Evolutionary conservation across 37 sponge, comb jelly and placozoan genomes (phyloP).

Genomic region (Ephydatia muelleri): DNA sequence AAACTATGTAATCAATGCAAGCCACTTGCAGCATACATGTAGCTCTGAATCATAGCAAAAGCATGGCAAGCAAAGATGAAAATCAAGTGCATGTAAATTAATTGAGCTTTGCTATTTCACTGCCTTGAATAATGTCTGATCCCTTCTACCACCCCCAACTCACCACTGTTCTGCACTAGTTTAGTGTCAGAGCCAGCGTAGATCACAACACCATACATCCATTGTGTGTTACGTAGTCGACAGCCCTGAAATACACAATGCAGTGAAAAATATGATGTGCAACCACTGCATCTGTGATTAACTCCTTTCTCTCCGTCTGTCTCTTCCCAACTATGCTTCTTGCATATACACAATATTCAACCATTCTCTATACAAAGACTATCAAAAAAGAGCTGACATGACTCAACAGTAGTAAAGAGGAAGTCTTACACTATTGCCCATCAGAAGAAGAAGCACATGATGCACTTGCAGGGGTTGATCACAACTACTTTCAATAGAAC

Average conservation of each 20-base stretch:
- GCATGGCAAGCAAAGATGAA: no score
- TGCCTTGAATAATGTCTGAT: no score
- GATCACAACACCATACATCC: conserved; percentile 88
- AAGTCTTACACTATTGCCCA: no score
- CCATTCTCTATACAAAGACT: no score
- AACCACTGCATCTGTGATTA: not conserved
- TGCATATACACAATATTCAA: not conserved
- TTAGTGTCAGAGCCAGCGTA: conserved; percentile 98
- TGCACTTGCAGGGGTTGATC: no score
- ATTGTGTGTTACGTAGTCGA: conserved; percentile 84
- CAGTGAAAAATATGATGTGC: not conserved
- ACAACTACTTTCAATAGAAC: no score
- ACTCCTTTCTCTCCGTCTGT: not conserved
- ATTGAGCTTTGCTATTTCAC: no score
- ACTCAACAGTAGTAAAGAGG: no score
- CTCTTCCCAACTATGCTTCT: not conserved
- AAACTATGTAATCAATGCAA: no score
- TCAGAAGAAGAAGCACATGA: no score
- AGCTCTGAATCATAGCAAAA: not conserved
- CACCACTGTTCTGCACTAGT: conserved; percentile 96
- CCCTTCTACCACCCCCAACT: conserved; percentile 16
- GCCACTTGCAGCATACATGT: conserved; percentile 8
- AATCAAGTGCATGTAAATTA: no score
- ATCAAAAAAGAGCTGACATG: no score
- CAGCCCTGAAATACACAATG: conserved; percentile 65